Base-by-base conservation (phyloP, 2,888 invertebrate species). In the Dicranocentrus wangi region DNA sequence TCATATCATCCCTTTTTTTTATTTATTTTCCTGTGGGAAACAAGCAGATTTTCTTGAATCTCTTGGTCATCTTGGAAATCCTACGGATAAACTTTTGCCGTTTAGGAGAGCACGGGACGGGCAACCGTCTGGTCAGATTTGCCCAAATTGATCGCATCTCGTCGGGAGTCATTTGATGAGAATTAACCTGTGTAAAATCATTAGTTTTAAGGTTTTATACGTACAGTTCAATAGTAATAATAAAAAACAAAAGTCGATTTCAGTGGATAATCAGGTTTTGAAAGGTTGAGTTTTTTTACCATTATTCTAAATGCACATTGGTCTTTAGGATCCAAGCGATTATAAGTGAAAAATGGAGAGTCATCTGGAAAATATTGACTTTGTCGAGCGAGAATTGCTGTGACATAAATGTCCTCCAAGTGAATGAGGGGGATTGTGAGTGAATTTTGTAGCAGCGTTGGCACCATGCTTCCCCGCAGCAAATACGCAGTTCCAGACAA, bases 401-500 rank as follows among this genome's bases (percentile, higher is more conserved):
- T 88, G 13, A 88, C 85, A 79, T 86, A 88, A 69, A 88, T 87
- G 81, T 88, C 88, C 80, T 88, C 88, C 83, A 88, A 82, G 70
- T 95, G 94, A 86, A 95, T 91, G 69, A 94, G 90, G 3, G 93
- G 92, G 0, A 93, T 94, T 70, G 89, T 90, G 1, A 94, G 88
- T 0, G 94, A 93, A 1, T 93, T 92, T 51, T 90, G 88, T 88
- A 93, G 94, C 2, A 95, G 89, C 65, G 91, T 92, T 7, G 88
- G 88, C 0, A 93, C 93, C 0, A 93, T 91, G 85, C 92, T 92
- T 0, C 91, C 88, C 0, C 94, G 93, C 90, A 95, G 91, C 2
- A 93, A 91, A 89, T 95, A 95, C 1, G 93, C 94, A 0, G 94
- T 94, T 13, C 95, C 95, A 0, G 95, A 94, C 71, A 95, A 88